These are phyloP conservation scores for Cryptus armator DNA, from an alignment of 2,888 invertebrate genomes.

Conservation along the genomic window DNA sequence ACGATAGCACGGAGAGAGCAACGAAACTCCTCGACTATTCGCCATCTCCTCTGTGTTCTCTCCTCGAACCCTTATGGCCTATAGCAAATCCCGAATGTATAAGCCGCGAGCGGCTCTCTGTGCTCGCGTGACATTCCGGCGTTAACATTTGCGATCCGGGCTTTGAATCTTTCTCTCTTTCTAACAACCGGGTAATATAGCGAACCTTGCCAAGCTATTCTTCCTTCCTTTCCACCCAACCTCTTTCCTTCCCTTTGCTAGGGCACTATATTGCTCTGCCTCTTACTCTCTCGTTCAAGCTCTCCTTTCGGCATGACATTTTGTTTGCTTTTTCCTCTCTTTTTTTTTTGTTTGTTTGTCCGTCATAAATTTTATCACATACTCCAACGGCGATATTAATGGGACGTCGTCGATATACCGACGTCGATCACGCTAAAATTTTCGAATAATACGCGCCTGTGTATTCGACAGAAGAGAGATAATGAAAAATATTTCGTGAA, in stretches of 20 bases:
- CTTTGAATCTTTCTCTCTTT: conserved; percentile 41
- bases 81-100: conserved; percentile 53
- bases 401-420: conserved; percentile 63
- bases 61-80: conserved; percentile 22
- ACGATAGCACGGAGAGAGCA: conserved; percentile 28
- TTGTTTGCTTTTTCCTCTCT: conserved; percentile 40
- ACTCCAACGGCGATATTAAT: conserved; percentile 63
- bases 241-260: conserved; percentile 18
- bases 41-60: conserved; percentile 11
- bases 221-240: conserved; percentile 34
- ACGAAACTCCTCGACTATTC: conserved; percentile 32
- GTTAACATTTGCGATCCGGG: conserved; percentile 70
- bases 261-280: not conserved
- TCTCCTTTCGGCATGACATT: conserved; percentile 59
- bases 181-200: not conserved
- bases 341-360: conserved; percentile 19
- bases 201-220: conserved; percentile 8
- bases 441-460: conserved; percentile 45
- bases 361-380: conserved; percentile 52
- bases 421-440: conserved; percentile 64
- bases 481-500: conserved; percentile 21
- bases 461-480: conserved; percentile 2
- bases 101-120: conserved; percentile 44
- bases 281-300: conserved; percentile 48
- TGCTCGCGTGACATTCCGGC: conserved; percentile 71